Evolutionary conservation across 2,113 vertebrate genomes (phyloP), one percentile per base, ranked within the genome.

Genomic region (Apus apus): DNA sequence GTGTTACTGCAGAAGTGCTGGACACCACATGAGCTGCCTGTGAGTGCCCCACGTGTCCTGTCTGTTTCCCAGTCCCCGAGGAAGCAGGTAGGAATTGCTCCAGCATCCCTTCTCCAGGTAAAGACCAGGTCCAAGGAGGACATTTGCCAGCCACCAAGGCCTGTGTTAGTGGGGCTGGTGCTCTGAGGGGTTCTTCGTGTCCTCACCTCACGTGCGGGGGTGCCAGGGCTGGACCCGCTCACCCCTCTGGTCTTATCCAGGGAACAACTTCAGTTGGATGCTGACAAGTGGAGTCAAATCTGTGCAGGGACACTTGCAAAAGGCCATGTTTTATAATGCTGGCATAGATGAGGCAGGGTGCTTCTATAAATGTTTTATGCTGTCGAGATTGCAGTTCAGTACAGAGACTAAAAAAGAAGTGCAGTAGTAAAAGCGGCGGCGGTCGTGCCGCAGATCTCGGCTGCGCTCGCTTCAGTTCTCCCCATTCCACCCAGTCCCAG

Each of bases 51-150:
- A 0, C 8, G 0, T 6, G 8, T 48, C 58, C 65, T 38, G 3
- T 2, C 13, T 0, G 2, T 15, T 20, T 6, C 48, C 34, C 4
- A 2, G 4, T 14, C n/a, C 38, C 30, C 1, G 0, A 3, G 36
- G 32, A 46, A 56, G 48, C 27, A 2, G 64, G 6, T 3, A 19
- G 65, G 5, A 21, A 9, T 7, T 8, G 2, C 50, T 32, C 25
- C 3, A 5, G 6, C 18, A 3, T 3, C 29, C 51, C 45, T 13
- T 18, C 13, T 9, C 38, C 40, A 11, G 58, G 25, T 8, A 15
- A 25, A 15, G 53, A 26, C 43, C 17, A 2, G 61, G 6, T n/a
- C 67, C 45, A 3, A 5, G 5, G 23, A 6, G 53, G 15, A 3
- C 5, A 1, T 27, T 22, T 18, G 32, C 48, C 54, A 16, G 62